Percentiles rank a stretch among this genome's conserved stretches.
These are phyloP conservation scores for Suricata suricatta DNA, from an alignment of 2,113 vertebrate genomes.

Conservation along the genomic window DNA sequence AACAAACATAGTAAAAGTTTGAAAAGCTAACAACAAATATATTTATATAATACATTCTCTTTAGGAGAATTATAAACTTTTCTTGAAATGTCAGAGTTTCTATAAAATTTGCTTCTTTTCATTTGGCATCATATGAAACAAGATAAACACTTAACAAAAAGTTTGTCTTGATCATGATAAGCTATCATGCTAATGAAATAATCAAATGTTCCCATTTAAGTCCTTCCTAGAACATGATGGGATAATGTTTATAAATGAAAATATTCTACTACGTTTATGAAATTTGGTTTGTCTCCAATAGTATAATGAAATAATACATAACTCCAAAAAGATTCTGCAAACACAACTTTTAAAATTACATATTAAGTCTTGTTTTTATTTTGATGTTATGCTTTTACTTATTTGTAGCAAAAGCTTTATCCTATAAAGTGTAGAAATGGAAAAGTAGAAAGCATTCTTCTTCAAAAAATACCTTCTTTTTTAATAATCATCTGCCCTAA, in stretches of 20 bases:
- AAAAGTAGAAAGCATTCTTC: constrained; percentile 4
- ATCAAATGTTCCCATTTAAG: neutral
- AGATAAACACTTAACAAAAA: constrained; percentile 29
- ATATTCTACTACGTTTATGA: constrained; percentile 10
- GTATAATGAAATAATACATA: neutral
- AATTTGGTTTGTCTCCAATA: constrained; percentile 23
- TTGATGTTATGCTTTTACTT: neutral
- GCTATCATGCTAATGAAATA: constrained; percentile 38
- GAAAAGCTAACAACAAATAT: neutral
- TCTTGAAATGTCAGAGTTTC: constrained; percentile 31
- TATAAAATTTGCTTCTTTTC: constrained; percentile 28
- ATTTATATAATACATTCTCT: constrained; percentile 14
- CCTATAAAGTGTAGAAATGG: constrained; percentile 18
- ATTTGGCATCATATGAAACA: constrained; percentile 16
- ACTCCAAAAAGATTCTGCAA: neutral
- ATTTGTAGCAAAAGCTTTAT: constrained; percentile 25
- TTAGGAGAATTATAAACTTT: constrained; percentile 23
- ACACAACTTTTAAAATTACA: neutral
- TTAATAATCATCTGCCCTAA: neutral
- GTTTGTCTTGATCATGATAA: neutral
- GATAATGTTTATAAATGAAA: neutral
- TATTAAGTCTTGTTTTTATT: constrained; percentile 11
- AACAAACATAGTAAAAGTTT: constrained; percentile 44
- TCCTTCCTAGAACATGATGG: neutral
- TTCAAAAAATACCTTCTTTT: constrained; percentile 27